Conservation (phyloP, 2,797 vertebrate genomes). For the Myotis pilosus region DNA sequence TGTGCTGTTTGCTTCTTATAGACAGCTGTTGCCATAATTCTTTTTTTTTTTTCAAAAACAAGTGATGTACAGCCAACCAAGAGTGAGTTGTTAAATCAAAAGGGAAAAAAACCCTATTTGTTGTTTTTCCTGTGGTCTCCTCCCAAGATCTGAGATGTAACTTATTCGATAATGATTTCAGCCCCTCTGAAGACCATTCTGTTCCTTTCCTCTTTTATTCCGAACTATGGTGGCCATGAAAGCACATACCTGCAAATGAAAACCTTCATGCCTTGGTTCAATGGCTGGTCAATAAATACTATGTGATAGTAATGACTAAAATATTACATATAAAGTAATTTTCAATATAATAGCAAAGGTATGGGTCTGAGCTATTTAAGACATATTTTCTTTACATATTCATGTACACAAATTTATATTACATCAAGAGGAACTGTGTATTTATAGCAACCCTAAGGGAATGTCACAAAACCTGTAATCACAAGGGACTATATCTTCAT, state of each 20-base stretch:
- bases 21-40: constrained; percentile 56
- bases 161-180: constrained; percentile 16
- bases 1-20: constrained; percentile 16
- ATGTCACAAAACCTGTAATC: not conserved
- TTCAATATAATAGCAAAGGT: not conserved
- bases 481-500: not conserved
- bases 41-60: constrained; percentile 58
- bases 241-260: not conserved
- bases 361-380: not conserved
- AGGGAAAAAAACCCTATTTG: not conserved
- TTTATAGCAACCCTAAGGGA: not conserved
- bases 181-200: not conserved
- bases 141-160: constrained; percentile 41
- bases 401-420: not conserved
- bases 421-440: not conserved
- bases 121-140: constrained; percentile 43
- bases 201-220: not conserved
- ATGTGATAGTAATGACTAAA: not conserved
- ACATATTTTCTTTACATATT: not conserved
- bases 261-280: not conserved
- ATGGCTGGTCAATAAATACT: not conserved
- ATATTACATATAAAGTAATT: not conserved
- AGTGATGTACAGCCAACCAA: constrained; percentile 57
- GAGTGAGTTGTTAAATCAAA: constrained; percentile 52
- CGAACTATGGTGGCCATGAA: not conserved